Percentiles rank a stretch among this genome's conserved stretches.
These are phyloP conservation scores for Lycodopsis pacificus DNA, from an alignment of 2,797 vertebrate species.

Conservation along the genomic window DNA sequence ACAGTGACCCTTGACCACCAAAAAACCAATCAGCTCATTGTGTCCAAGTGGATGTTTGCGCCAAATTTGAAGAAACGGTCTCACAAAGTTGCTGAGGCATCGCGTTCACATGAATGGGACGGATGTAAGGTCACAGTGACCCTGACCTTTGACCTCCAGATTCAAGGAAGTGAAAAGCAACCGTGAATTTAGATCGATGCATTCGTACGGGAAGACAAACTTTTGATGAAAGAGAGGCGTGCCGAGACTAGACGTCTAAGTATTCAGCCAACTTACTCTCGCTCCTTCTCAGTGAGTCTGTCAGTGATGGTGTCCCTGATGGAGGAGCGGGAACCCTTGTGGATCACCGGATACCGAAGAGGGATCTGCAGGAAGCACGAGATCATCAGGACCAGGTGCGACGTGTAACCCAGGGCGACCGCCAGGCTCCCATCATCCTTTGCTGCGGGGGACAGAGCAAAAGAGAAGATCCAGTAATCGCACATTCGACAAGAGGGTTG, in stretches of 20 bases:
- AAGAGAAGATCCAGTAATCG: constrained; percentile 10
- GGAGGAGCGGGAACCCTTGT: constrained; percentile 96
- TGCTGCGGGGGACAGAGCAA: constrained; percentile 81
- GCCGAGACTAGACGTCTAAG: not conserved
- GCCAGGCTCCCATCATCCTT: constrained; percentile 97
- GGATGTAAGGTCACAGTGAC: not conserved
- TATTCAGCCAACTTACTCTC: constrained; percentile 91
- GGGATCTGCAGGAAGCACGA: constrained; percentile 98
- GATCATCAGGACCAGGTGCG: constrained; percentile 98
- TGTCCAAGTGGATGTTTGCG: not conserved
- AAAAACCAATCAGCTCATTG: not conserved
- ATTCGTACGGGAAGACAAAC: not conserved
- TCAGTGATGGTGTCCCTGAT: constrained; percentile 99
- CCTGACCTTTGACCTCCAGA: not conserved
- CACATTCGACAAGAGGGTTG: constrained; percentile 10
- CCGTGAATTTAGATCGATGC: not conserved
- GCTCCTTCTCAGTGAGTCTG: constrained; percentile 95
- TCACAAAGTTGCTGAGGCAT: not conserved
- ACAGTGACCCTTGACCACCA: not conserved
- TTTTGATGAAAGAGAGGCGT: not conserved
- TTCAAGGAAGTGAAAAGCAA: not conserved
- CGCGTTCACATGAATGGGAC: not conserved
- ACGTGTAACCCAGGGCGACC: constrained; percentile 96
- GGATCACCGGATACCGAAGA: constrained; percentile 96
- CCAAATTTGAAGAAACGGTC: not conserved